Evolutionary conservation across 2,888 invertebrate genomes (phyloP).

Genomic region (Agrotis segetum): DNA sequence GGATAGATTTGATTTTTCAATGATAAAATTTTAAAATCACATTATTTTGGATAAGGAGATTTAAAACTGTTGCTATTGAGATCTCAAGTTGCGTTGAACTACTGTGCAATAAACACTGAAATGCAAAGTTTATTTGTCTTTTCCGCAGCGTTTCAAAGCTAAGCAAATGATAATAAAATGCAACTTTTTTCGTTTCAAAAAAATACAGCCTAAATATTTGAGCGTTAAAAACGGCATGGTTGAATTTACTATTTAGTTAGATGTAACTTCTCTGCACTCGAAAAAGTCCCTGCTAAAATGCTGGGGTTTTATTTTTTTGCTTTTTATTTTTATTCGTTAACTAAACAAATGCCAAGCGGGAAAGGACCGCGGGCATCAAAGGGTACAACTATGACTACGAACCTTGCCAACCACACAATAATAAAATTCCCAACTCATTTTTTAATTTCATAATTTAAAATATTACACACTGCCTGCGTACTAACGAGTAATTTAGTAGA

Average conservation of each 20-base stretch:
- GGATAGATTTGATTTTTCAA: constrained; percentile 65
- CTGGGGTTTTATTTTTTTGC: constrained; percentile 23
- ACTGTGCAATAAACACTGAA: background rate
- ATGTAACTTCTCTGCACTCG: constrained; percentile 49
- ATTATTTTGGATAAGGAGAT: constrained; percentile 45
- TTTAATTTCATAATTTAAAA: constrained; percentile 4
- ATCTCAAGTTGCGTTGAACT: background rate
- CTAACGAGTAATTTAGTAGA: background rate
- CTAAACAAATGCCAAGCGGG: constrained; percentile 48
- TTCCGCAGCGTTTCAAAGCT: constrained; percentile 29
- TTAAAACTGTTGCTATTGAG: constrained; percentile 3
- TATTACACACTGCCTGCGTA: background rate
- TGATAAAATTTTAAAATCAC: constrained; percentile 58
- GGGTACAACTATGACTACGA: constrained; percentile 2
- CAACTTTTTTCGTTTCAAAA: constrained; percentile 38
- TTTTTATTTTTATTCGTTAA: constrained; percentile 50
- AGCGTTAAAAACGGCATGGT: constrained; percentile 49
- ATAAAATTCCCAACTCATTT: constrained; percentile 3
- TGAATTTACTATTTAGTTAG: constrained; percentile 53
- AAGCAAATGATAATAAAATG: constrained; percentile 51
- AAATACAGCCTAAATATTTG: constrained; percentile 42
- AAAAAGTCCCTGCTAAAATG: constrained; percentile 47
- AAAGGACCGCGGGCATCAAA: constrained; percentile 31
- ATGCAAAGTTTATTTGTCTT: background rate
- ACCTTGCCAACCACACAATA: background rate